Evolutionary conservation across 2,113 vertebrate genomes (phyloP).

Genomic region (Uria lomvia): DNA sequence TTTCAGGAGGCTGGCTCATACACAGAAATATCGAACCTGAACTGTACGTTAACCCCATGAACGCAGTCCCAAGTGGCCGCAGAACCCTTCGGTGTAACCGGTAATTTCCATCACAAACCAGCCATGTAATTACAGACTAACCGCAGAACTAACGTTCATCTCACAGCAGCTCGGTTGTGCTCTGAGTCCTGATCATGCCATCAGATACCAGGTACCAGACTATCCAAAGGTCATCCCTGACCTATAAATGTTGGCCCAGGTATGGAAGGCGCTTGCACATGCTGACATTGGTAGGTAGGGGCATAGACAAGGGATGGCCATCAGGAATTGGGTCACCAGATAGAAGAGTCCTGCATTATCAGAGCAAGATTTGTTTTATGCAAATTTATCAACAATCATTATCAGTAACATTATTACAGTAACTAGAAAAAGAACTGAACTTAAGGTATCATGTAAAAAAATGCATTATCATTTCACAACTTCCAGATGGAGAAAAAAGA

Average conservation of each 20-base stretch:
- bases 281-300: not conserved
- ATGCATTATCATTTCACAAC: not conserved
- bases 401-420: not conserved
- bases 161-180: not conserved
- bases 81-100: not conserved
- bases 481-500: not conserved
- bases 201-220: not conserved
- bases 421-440: not conserved
- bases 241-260: not conserved
- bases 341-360: not conserved
- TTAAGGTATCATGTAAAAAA: not conserved
- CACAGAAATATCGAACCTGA: not conserved
- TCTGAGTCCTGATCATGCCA: fast-evolving
- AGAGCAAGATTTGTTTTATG: not conserved
- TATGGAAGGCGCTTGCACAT: fast-evolving
- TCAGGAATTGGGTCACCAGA: not conserved
- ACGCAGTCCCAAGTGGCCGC: not conserved
- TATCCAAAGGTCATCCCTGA: not conserved
- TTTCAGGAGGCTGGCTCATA: not conserved
- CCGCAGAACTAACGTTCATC: not conserved
- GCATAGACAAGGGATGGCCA: not conserved
- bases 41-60: not conserved
- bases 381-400: not conserved
- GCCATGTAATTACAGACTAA: not conserved
- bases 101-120: constrained; percentile 26